phyloP scores from a whole-genome alignment of 2,888 invertebrate genomes.

The Orthonevra nobilis region DNA sequence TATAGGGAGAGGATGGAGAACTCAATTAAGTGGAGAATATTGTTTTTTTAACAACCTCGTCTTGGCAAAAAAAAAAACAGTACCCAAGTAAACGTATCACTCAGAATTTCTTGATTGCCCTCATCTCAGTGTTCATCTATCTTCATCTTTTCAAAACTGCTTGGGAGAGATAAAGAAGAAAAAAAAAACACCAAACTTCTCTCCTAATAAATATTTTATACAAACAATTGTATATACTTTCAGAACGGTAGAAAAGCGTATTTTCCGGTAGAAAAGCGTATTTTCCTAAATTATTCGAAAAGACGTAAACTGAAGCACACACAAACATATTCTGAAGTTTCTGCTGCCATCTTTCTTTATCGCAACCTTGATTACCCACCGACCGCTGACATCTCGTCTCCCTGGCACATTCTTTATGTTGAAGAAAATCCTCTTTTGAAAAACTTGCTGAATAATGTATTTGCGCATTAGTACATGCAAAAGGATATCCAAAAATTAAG shows the following conservation, averaged over 20 bases:
- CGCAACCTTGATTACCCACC: constrained; percentile 1
- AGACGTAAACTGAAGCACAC: no score
- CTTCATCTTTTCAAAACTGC: constrained; percentile 7
- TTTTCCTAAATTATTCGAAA: constrained; percentile 18
- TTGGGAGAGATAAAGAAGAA: not conserved
- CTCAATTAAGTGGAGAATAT: no score
- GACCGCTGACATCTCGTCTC: constrained; percentile 37
- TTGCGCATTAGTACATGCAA: not conserved
- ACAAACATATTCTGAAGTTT: not conserved
- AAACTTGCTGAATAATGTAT: constrained; percentile 20
- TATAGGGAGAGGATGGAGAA: no score
- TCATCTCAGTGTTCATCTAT: not conserved
- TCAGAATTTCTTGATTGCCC: not conserved
- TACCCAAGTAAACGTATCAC: no score
- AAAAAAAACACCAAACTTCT: not conserved
- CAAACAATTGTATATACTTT: not conserved
- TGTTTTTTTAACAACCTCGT: no score
- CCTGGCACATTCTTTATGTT: constrained; percentile 14
- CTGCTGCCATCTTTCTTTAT: constrained; percentile 24
- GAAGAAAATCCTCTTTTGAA: constrained; percentile 16
- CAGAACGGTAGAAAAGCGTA: not conserved
- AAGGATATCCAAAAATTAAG: no score
- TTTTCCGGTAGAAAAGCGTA: not conserved
- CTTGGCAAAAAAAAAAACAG: no score
- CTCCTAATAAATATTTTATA: constrained; percentile 6